Conservation (phyloP, 1,140 invertebrate genomes). For the Cepaea nemoralis region DNA sequence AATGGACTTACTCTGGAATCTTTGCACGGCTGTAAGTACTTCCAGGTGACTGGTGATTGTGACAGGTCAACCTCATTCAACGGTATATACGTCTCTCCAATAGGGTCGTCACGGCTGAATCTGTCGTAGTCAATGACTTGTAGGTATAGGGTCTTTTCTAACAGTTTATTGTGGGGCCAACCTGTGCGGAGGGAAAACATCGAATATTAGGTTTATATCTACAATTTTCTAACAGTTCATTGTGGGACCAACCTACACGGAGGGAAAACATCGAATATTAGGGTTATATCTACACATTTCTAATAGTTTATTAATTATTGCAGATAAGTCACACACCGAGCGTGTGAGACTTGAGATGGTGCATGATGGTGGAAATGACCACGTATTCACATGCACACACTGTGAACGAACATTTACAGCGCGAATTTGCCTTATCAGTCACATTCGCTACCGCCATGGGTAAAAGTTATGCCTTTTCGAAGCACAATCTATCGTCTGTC, state of each 20-base stretch:
- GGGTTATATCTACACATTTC: conserved; percentile 47
- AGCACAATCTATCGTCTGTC: background rate
- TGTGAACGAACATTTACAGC: too few species aligned
- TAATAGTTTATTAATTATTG: conserved; percentile 65
- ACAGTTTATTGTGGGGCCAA: conserved; percentile 68
- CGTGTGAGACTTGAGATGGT: too few species aligned
- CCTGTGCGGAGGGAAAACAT: conserved; percentile 51
- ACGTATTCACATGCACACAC: too few species aligned
- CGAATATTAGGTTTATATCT: background rate
- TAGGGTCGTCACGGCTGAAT: conserved; percentile 96
- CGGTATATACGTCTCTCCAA: conserved; percentile 94
- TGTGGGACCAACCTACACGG: conserved; percentile 67
- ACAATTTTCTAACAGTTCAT: conserved; percentile 65
- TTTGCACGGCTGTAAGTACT: conserved; percentile 69
- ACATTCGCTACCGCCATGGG: too few species aligned
- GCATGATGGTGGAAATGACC: too few species aligned
- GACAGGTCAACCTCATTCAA: conserved; percentile 84
- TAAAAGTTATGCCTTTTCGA: too few species aligned
- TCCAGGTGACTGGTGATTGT: conserved; percentile 71
- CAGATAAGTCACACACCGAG: too few species aligned
- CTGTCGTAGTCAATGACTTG: conserved; percentile 91
- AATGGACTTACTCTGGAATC: conserved; percentile 69
- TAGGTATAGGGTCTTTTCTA: conserved; percentile 66
- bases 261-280: background rate
- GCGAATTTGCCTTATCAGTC: too few species aligned